Percentiles rank a stretch among this genome's conserved stretches.
Evolutionary conservation across 1,140 invertebrate genomes (phyloP).

Genomic region (Elysia chlorotica): DNA sequence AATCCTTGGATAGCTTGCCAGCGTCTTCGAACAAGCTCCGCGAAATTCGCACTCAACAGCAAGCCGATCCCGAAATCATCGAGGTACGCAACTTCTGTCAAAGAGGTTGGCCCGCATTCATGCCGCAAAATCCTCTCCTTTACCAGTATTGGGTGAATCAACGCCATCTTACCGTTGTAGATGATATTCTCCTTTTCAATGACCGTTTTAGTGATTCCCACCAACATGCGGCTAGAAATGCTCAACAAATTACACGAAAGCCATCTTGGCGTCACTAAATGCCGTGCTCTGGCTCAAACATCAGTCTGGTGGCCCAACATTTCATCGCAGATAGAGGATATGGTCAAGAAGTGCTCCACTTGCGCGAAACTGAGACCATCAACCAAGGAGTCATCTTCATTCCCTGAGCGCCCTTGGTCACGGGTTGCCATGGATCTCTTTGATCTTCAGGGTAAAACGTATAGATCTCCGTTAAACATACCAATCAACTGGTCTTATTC

Average conservation of each 20-base stretch:
- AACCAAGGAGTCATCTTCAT: neutral
- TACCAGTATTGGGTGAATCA: neutral
- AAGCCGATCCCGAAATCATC: neutral
- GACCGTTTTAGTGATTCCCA: neutral
- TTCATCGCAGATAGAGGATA: neutral
- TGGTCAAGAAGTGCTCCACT: neutral
- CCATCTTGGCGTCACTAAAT: neutral
- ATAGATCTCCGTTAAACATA: too few species aligned
- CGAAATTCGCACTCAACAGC: neutral
- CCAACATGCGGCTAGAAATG: neutral
- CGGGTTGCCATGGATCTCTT: neutral
- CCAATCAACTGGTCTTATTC: too few species aligned
- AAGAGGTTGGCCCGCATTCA: neutral
- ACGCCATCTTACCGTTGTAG: neutral
- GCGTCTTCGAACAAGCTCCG: neutral
- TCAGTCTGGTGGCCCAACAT: neutral
- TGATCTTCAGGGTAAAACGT: neutral
- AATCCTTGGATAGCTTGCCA: slow-evolving; percentile 22
- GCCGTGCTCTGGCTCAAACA: neutral
- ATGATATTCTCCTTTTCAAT: neutral
- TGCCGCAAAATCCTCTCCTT: neutral
- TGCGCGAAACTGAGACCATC: neutral
- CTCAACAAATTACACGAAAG: neutral
- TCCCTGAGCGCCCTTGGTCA: neutral
- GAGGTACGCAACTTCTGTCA: neutral